Base-by-base conservation (phyloP, 2,113 vertebrate species). In the Ptilonorhynchus violaceus region DNA sequence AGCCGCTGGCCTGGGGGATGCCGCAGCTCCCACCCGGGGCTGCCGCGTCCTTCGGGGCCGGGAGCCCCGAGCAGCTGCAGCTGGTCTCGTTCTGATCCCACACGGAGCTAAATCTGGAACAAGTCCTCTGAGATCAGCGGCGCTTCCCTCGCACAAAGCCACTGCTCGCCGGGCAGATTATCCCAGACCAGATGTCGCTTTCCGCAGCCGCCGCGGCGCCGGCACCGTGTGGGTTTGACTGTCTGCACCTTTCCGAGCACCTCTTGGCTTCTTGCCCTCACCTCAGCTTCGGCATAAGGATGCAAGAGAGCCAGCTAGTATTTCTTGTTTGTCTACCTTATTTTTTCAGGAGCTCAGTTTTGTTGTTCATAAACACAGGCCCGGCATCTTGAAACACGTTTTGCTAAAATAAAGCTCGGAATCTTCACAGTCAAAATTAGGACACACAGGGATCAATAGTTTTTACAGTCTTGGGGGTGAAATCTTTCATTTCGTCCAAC, bases 61-160 rank as follows among this genome's bases (percentile, higher is more conserved):
- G 76, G 69, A 79, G 85, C 66, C 44, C 0, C 0, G 20, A 79
- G 92, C 87, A 83, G 90, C 89, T 86, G 90, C 72, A 49, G 83
- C 53, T 25, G 0, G 11, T 33, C 83, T 86, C 7, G 0, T 33
- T 55, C 59, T 91, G 75, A 90, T 81, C 88, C 42, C 8, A 5
- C 62, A 13, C 10, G 0, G 82, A 74, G 90, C 90, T 96, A 96
- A 96, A 96, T 96, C 68, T 83, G 92, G 96, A 97, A 90, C 96
- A 78, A 74, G 90, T 60, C 94, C 95, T 83, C 39, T 0, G 96
- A 88, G 93, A 94, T 94, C 75, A 55, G 85, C 1, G 64, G 63
- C 4, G 10, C 93, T 89, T 85, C 84, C 69, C 91, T 89, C 6
- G 1, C 69, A 19, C 2, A 95, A 95, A 96, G 58, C 92, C 75